Percentiles rank a stretch among this genome's conserved stretches.
phyloP scores from a whole-genome alignment of 2,888 invertebrate genomes.

The Drosophila anomelani region DNA sequence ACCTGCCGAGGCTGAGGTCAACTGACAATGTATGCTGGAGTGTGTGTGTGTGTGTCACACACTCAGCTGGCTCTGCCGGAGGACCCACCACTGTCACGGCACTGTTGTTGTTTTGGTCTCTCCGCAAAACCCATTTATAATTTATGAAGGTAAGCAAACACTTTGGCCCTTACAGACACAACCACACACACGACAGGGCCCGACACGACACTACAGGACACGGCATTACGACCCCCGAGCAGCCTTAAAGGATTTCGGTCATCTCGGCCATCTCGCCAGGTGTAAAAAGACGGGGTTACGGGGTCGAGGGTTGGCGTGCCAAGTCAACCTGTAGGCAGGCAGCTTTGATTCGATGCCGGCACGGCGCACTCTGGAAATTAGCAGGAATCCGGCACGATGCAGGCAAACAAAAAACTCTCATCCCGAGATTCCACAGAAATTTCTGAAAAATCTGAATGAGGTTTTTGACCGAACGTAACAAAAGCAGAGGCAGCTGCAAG shows the following conservation, averaged over 20 bases:
- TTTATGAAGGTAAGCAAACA: conserved; percentile 80
- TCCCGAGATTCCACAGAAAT: conserved; percentile 24
- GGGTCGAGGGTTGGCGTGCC: conserved; percentile 27
- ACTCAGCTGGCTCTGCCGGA: conserved; percentile 15
- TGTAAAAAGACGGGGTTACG: conserved; percentile 29
- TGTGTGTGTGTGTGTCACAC: conserved; percentile 31
- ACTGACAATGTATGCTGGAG: conserved; percentile 38
- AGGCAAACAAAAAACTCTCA: conserved; percentile 30
- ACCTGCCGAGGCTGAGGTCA: conserved; percentile 37
- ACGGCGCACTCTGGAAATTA: conserved; percentile 64
- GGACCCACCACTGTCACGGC: conserved; percentile 15
- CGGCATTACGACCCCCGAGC: conserved; percentile 29
- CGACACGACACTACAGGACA: conserved; percentile 20
- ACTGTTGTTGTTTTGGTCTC: conserved; percentile 40
- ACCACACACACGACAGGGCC: conserved; percentile 29
- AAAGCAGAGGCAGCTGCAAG: conserved; percentile 33
- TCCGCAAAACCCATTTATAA: conserved; percentile 69
- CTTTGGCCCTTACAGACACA: conserved; percentile 51
- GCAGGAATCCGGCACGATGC: conserved; percentile 42
- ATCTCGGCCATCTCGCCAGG: conserved; percentile 10
- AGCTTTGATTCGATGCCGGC: conserved; percentile 43
- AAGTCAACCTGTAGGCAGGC: conserved; percentile 53
- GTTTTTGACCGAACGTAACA: conserved; percentile 34
- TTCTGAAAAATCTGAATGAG: conserved; percentile 46
- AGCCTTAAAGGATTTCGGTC: conserved; percentile 58